Evolutionary conservation across 2,797 vertebrate genomes (phyloP).

Genomic region (Gambusia yucatana): DNA sequence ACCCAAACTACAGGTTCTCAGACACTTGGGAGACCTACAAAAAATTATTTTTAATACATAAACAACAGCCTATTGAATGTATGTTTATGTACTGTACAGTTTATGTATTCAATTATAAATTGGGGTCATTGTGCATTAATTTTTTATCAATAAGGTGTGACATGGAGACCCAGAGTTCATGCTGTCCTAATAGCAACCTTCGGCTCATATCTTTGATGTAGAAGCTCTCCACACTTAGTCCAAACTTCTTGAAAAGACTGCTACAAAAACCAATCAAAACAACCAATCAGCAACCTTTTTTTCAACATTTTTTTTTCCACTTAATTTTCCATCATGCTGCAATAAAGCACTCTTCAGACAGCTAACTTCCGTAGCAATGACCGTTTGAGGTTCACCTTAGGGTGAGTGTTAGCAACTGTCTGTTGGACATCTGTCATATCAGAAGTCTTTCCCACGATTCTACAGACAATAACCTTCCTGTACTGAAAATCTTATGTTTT

Average conservation of each 20-base stretch:
- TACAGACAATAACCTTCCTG: not conserved
- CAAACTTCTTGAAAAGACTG: not conserved
- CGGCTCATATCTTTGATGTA: not conserved
- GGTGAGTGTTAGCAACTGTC: not conserved
- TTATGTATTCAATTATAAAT: not conserved
- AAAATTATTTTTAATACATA: not conserved
- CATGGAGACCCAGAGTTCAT: not conserved
- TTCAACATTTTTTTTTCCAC: not conserved
- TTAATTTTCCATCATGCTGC: not conserved
- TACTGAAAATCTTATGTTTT: not conserved
- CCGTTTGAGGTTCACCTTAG: not conserved
- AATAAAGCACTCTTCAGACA: not conserved
- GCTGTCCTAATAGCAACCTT: not conserved
- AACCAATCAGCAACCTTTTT: not conserved
- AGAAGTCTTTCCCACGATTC: not conserved
- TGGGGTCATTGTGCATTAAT: not conserved
- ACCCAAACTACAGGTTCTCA: not conserved
- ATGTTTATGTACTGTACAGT: not conserved
- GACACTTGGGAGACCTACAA: not conserved
- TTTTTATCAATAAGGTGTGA: not conserved
- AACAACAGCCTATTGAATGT: not conserved
- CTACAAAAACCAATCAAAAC: not conserved
- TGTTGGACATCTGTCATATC: not conserved
- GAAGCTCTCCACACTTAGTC: not conserved
- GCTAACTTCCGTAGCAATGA: not conserved